Conservation (phyloP, 2,888 invertebrate species). For the Pachymerium ferrugineum region DNA sequence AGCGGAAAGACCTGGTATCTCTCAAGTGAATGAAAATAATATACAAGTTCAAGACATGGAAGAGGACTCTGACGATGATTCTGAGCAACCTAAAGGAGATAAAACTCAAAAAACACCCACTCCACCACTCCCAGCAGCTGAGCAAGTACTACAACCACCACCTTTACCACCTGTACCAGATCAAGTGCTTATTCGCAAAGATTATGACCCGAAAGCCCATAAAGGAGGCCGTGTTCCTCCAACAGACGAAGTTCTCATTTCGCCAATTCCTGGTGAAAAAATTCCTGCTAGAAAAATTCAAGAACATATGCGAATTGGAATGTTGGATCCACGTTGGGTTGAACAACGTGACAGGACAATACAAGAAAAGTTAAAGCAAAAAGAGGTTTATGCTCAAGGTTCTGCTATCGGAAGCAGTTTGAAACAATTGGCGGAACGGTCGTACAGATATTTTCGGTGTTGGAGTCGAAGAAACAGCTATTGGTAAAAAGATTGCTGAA, state of each 20-base stretch:
- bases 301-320: slow-evolving; percentile 94
- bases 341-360: slow-evolving; percentile 91
- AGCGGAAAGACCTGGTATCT: slow-evolving; percentile 51
- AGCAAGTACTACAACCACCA: slow-evolving; percentile 56
- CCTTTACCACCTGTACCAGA: slow-evolving; percentile 82
- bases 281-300: slow-evolving; percentile 96
- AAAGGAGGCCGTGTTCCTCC: slow-evolving; percentile 45
- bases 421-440: slow-evolving; percentile 90
- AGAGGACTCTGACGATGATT: slow-evolving; percentile 69
- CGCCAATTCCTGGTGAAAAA: slow-evolving; percentile 95
- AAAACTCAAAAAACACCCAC: slow-evolving; percentile 41
- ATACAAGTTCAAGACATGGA: slow-evolving; percentile 77
- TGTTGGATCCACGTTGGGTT: slow-evolving; percentile 95
- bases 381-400: slow-evolving; percentile 70
- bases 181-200: slow-evolving; percentile 87
- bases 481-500: slow-evolving; percentile 96
- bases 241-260: slow-evolving; percentile 86
- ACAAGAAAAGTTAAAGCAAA: slow-evolving; percentile 88
- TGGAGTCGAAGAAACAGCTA: slow-evolving; percentile 96
- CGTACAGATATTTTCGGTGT: slow-evolving; percentile 99
- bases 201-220: slow-evolving; percentile 82
- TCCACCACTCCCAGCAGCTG: slow-evolving; percentile 48
- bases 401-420: slow-evolving; percentile 93
- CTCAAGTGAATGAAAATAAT: slow-evolving; percentile 39
- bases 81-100: slow-evolving; percentile 50